Base-by-base conservation (phyloP, 1,140 invertebrate genomes). In the Daktulosphaira vitifoliae region DNA sequence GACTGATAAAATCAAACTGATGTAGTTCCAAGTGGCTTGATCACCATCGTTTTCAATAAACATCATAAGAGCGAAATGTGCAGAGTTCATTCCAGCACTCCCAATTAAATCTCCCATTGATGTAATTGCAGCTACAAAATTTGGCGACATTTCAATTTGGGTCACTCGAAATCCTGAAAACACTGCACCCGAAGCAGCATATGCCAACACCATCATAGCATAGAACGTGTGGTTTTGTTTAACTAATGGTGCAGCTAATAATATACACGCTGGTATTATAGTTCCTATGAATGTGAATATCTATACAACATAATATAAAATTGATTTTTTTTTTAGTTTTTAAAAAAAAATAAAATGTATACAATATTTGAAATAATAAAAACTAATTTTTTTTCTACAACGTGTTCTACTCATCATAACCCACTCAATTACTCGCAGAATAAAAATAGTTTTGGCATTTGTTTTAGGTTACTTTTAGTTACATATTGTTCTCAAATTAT, bases 91-190 rank as follows among this genome's bases (percentile, higher is more conserved):
- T 0, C 39, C 56, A 0, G 46, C 23, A 16, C 56, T 33, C n/a
- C 56, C 56, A 0, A 48, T 16, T 8, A 48, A 7, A 29, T 62
- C 56, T 3, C 39, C 6, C 16, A 48, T 15, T 6, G 56, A 22
- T 11, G 56, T 62, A 6, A 46, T 48, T 0, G 44, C 25, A 11
- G 42, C 56, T 5, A 48, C 56, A 13, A 48, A 62, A 9, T 62
- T 48, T 11, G 56, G 56, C 3, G 56, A 22, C 25, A 62, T 20
- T 33, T 62, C 56, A 2, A 46, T 62, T 11, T 44, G 56, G n/a
- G 23, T 62, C 8, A 62, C 42, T 6, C 56, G 56, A 2, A 62
- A 62, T 8, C 56, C 56, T 9, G 56, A 62, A 16, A 62, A 62
- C 56, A 62, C 56, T 4, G 16, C 13, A 15, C 56, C 56, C 11